Conservation (phyloP, 2,797 vertebrate species). For the Alcedo quadribrachys region DNA sequence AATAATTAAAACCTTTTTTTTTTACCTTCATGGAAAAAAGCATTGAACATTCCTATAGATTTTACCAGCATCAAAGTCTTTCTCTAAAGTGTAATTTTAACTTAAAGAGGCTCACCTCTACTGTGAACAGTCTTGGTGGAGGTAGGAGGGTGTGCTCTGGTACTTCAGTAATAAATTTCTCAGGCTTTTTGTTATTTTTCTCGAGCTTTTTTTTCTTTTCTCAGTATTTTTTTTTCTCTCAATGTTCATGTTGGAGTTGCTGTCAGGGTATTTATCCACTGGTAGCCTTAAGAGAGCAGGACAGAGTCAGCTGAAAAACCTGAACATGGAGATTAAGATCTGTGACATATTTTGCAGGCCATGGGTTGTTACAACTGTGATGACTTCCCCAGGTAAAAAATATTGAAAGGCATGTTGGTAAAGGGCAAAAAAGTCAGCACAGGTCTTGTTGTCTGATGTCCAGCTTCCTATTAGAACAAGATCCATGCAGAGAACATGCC, state of each 20-base stretch:
- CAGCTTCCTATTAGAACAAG: background rate
- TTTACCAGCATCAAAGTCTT: background rate
- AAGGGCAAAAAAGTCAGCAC: background rate
- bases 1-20: background rate
- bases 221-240: background rate
- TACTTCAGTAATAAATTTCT: background rate
- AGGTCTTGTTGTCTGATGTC: background rate
- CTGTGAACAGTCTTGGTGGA: background rate
- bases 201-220: background rate
- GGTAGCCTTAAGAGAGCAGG: background rate
- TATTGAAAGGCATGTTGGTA: background rate
- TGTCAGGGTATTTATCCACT: background rate
- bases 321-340: background rate
- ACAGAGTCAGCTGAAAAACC: background rate
- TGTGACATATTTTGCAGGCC: background rate
- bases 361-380: background rate
- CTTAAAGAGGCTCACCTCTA: background rate
- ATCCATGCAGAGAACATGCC: background rate
- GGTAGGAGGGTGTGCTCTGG: background rate
- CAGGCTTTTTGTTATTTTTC: background rate
- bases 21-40: background rate
- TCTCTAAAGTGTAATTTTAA: background rate
- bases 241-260: background rate
- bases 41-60: background rate
- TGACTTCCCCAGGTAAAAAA: background rate